Base-by-base conservation (phyloP, 2,113 vertebrate species). In the Pycnonotus jocosus region DNA sequence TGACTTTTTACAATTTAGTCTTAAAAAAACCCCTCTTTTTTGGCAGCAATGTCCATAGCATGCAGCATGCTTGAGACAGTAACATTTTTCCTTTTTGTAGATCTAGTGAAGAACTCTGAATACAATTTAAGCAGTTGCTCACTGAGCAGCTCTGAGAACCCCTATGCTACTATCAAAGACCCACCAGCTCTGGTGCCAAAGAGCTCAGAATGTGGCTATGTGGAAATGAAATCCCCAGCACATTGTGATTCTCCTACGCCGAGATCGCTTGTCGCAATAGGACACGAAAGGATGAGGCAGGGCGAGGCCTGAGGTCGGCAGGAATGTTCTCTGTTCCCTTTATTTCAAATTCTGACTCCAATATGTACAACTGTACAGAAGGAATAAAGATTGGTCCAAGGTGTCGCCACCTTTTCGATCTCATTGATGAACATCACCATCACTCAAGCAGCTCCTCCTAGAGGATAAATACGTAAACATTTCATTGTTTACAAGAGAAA, bases 151-250 rank as follows among this genome's bases (percentile, higher is more conserved):
- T 99, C 99, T 84, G 99, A 99, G 97, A 99, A 99, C 94, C 99
- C 99, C 4, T 99, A 99, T 1, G 99, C 99, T 62, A 99, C 99
- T 4, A 99, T 99, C 95, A 99, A 99, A 97, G 99, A 99, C 93
- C 99, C 99, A 5, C 99, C 99, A 24, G 92, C 97, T 30, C 98
- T 99, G 44, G 93, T 97, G 31, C 97, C 98, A 91, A 99, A 98
- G 98, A 98, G 96, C 96, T 98, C 98, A 1, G 99, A 99, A 95
- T 99, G 99, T 15, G 99, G 99, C n/a, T 99, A 99, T 1, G 99
- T 99, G 95, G 99, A 99, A 92, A 99, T 99, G 99, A 99, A 99
- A 94, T 99, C 99, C 7, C 99, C 99, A 1, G 98, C 97, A 2
- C 98, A 98, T 47, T 98, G 99, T 20, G 99, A 99, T 98, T 99